Conservation (phyloP, 2,888 invertebrate species). For the Eupithecia subfuscata region DNA sequence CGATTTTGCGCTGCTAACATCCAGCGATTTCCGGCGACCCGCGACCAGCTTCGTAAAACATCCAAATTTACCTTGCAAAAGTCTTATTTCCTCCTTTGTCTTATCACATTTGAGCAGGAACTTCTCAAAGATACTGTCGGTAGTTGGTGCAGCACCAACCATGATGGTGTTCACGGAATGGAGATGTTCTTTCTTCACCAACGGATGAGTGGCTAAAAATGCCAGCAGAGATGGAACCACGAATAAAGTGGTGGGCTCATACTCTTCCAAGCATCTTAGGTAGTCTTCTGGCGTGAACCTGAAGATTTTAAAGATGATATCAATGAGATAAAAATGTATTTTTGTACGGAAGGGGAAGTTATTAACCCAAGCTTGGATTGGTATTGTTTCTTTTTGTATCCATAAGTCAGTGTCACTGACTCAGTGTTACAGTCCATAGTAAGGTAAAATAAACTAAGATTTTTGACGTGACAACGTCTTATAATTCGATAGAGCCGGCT, state of each 20-base stretch:
- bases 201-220: conserved; percentile 89
- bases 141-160: conserved; percentile 90
- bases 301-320: conserved; percentile 27
- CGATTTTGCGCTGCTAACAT: too few species aligned
- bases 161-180: conserved; percentile 86
- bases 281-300: conserved; percentile 90
- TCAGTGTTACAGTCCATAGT: too few species aligned
- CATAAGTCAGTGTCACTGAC: too few species aligned
- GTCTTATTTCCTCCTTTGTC: conserved; percentile 75
- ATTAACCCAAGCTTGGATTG: too few species aligned
- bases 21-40: too few species aligned
- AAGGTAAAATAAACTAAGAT: too few species aligned
- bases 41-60: neutral
- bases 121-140: conserved; percentile 85
- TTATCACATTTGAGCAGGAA: conserved; percentile 85
- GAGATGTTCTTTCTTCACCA: conserved; percentile 87
- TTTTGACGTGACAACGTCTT: too few species aligned
- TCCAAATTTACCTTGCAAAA: conserved; percentile 71
- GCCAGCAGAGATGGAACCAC: conserved; percentile 91
- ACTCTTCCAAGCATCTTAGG: conserved; percentile 85
- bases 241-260: conserved; percentile 86
- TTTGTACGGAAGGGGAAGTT: too few species aligned
- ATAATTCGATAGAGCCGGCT: too few species aligned
- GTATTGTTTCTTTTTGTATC: too few species aligned
- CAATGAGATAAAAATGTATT: too few species aligned